Evolutionary conservation across 1,140 invertebrate genomes (phyloP).

Genomic region (Elymnias hypermnestra): DNA sequence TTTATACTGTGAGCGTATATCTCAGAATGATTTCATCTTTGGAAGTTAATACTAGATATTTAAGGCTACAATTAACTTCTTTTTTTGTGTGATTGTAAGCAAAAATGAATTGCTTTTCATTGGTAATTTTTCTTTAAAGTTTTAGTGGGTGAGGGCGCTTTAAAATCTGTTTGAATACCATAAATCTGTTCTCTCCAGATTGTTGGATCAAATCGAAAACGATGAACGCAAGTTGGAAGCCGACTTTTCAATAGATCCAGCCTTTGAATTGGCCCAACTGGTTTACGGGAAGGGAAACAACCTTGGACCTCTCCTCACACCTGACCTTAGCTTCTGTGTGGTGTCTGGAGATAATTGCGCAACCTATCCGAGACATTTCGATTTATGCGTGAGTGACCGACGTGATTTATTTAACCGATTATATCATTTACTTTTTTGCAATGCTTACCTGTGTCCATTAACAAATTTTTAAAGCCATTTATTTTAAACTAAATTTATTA

Average conservation of each 20-base stretch:
- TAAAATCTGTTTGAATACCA: too few species aligned
- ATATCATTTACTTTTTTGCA: too few species aligned
- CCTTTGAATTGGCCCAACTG: constrained; percentile 85
- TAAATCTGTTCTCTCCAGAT: constrained; percentile 28
- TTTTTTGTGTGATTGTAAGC: too few species aligned
- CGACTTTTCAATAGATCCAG: constrained; percentile 90
- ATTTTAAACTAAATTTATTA: too few species aligned
- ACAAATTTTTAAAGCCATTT: too few species aligned
- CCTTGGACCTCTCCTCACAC: constrained; percentile 49
- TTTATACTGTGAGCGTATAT: too few species aligned
- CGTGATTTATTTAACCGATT: not conserved
- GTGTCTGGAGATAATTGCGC: constrained; percentile 78
- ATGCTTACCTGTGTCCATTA: too few species aligned
- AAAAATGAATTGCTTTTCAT: too few species aligned
- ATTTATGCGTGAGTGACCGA: constrained; percentile 79
- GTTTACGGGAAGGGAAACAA: constrained; percentile 39
- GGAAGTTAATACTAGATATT: too few species aligned
- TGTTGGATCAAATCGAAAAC: constrained; percentile 47
- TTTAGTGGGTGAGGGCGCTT: too few species aligned
- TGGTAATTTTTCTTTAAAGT: not conserved
- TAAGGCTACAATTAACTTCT: too few species aligned
- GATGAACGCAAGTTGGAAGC: constrained; percentile 45
- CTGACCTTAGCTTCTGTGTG: constrained; percentile 78
- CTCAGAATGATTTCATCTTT: too few species aligned
- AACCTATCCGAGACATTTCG: constrained; percentile 79